Base-by-base conservation (phyloP, 2,888 invertebrate genomes). In the Pseudoips prasinana region DNA sequence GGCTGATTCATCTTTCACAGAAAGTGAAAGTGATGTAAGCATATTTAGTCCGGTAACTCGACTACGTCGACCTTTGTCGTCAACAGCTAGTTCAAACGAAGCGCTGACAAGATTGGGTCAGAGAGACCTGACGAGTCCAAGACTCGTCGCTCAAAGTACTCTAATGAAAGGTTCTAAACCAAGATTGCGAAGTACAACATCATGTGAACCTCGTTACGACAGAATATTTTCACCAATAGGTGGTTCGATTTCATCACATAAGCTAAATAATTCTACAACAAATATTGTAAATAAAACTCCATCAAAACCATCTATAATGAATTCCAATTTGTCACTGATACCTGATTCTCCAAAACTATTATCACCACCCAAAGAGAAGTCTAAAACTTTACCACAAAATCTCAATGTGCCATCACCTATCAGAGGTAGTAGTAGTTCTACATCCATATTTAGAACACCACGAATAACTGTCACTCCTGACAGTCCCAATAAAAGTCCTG, bases 331-430 rank as follows among this genome's bases (percentile, higher is more conserved):
- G 37, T 89, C 88, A 3, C 55, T 89, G 22, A 79, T 88, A 63
- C 80, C 88, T 9, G 87, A 89, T 49, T 82, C 85, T 1, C 86
- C 88, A 6, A 81, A 81, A 56, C 51, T 92, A 80, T 50, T 74
- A 10, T 64, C 81, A 8, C 79, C 83, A 18, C 64, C 61, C 4
- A 89, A 82, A 52, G 90, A 90, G 54, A 92, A 92, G 72, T 90
- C 92, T 1, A 91, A 91, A 76, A 92, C 92, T 1, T 70, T 92
- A 38, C 92, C 92, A 25, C 92, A 92, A 73, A 91, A 91, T 73
- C 73, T 91, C 9, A 80, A 67, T 43, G 66, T 75, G 49, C 73
- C 85, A 46, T 86, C 85, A 22, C 88, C 88, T 33, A 85, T 88
- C 34, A 76, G 86, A 67, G 78, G 80, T 19, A 87, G 88, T 47